Evolutionary conservation across 2,797 vertebrate genomes (phyloP), one percentile per base, ranked within the genome.

Genomic region (Artibeus jamaicensis): DNA sequence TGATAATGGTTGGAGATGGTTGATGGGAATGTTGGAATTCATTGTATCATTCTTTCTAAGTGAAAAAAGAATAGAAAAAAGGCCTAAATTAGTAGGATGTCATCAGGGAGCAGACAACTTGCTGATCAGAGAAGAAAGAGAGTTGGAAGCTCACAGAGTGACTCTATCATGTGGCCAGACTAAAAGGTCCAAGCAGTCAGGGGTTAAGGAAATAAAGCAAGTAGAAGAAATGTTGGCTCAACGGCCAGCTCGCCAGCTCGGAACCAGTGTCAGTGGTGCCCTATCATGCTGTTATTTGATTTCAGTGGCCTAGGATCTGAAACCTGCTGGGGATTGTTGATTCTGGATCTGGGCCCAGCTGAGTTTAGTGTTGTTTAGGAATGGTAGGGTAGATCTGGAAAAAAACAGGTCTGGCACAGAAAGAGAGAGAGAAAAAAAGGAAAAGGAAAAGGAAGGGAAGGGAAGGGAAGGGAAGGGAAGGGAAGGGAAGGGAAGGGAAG

Each of bases 21-120:
- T 57, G 12, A 76, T 85, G 15, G 39, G 34, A 55, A 50, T 39
- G 50, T 79, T 42, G 26, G 9, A 15, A 22, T 78, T 83, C 39
- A 34, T 84, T 78, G 71, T 50, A 39, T 87, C 83, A 12, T 85
- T 96, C 86, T 94, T 88, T 70, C 12, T 77, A 85, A 77, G 21
- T 12, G 50, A 37, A 73, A 71, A 50, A 79, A 77, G 62, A n/a
- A 57, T 76, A 77, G 71, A 32, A 32, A 1, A 79, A 77, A 77
- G 34, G 7, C 65, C 16, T 29, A 24, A 89, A 53, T 91, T 34
- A 68, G 2, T 29, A 48, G 81, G 15, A 44, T 71, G 39, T 70
- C 50, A 95, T 82, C 92, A 32, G 26, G 2, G 37, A 87, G 39
- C 89, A 12, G 65, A 70, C 10, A 50, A 21, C 29, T 46, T 39